Percentiles rank a stretch among this genome's conserved stretches.
Evolutionary conservation across 2,888 invertebrate genomes (phyloP).

Genomic region (Bombylius discolor): DNA sequence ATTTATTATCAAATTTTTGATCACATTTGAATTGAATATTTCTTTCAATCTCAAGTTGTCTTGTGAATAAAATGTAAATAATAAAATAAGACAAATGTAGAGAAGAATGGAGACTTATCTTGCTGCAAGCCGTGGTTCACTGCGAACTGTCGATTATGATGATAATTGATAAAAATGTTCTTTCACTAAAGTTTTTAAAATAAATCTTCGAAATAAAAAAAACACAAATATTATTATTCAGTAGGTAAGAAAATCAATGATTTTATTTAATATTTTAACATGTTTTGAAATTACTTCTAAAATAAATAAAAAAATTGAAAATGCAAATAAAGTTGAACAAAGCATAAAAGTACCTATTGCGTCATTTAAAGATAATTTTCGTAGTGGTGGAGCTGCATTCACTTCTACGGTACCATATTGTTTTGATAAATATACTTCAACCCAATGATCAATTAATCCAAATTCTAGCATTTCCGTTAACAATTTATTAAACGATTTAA

Average conservation of each 20-base stretch:
- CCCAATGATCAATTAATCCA: not conserved
- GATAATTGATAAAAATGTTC: too few relatives aligned
- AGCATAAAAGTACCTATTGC: not conserved
- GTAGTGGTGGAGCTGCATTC: not conserved
- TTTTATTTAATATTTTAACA: not conserved
- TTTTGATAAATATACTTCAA: not conserved
- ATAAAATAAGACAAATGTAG: too few relatives aligned
- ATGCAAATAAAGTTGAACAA: not conserved
- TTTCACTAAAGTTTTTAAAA: too few relatives aligned
- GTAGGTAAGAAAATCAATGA: not conserved
- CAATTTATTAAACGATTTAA: constrained; percentile 1
- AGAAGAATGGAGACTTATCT: too few relatives aligned
- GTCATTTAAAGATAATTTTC: not conserved
- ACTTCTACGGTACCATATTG: not conserved
- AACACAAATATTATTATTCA: not conserved
- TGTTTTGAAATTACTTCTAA: not conserved
- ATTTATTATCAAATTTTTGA: too few relatives aligned
- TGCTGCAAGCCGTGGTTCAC: too few relatives aligned
- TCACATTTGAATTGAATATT: too few relatives aligned
- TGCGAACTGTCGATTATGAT: too few relatives aligned
- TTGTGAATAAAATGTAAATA: too few relatives aligned
- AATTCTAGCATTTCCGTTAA: not conserved
- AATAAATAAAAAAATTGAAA: not conserved
- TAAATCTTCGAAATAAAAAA: too few relatives aligned
- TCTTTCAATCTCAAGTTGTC: too few relatives aligned